phyloP scores from a whole-genome alignment of 2,113 vertebrate genomes.

The Muntiacus reevesi region DNA sequence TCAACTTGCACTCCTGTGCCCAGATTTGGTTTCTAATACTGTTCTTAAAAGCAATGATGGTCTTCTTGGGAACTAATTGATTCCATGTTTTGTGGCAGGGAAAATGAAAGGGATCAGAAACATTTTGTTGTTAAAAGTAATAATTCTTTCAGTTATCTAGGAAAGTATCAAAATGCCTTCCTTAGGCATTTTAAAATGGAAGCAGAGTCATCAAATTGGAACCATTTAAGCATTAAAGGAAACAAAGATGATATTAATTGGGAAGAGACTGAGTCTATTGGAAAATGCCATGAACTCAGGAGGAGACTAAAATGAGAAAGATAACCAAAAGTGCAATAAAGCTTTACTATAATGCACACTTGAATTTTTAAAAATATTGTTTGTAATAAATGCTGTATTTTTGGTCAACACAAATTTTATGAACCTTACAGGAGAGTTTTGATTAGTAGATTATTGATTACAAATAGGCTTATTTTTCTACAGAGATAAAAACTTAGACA shows the following conservation, averaged over 20 bases:
- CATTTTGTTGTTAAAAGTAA: neutral
- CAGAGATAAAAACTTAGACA: neutral
- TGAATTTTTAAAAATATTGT: neutral
- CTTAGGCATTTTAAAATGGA: neutral
- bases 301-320: neutral
- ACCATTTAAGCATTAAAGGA: neutral
- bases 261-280: neutral
- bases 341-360: neutral
- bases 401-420: neutral
- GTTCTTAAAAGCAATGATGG: neutral
- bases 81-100: neutral
- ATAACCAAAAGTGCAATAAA: neutral
- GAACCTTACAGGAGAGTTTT: neutral
- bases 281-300: neutral
- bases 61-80: neutral
- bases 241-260: neutral
- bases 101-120: slow-evolving; percentile 1
- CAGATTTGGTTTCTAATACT: neutral
- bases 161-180: neutral
- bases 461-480: slow-evolving; percentile 9
- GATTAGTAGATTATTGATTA: neutral
- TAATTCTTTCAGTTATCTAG: neutral
- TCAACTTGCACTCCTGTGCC: fast-evolving
- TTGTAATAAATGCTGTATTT: neutral
- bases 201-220: neutral